These are phyloP conservation scores for Prionace glauca DNA, from an alignment of 2,797 vertebrate genomes.

Conservation along the genomic window DNA sequence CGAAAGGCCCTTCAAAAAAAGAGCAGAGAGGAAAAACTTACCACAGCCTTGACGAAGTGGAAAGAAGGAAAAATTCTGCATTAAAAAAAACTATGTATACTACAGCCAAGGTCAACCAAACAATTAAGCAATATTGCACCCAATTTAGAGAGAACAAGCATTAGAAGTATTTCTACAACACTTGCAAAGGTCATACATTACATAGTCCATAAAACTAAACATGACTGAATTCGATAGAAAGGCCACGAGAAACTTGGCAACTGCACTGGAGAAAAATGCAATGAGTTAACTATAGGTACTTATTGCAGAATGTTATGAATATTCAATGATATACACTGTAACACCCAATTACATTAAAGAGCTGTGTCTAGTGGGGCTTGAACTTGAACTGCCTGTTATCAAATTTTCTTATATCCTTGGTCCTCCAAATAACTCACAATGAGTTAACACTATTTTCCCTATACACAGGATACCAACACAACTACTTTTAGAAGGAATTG, in stretches of 20 bases:
- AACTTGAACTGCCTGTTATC: background rate
- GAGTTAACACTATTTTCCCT: background rate
- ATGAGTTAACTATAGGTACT: background rate
- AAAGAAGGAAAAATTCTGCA: constrained; percentile 79
- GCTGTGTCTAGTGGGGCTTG: background rate
- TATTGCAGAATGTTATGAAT: background rate
- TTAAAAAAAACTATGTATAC: constrained; percentile 57
- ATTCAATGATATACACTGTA: background rate
- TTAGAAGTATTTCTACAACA: background rate
- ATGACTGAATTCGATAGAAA: background rate
- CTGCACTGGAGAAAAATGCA: background rate
- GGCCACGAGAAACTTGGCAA: background rate
- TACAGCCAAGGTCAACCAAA: constrained; percentile 38
- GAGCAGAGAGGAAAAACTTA: constrained; percentile 73
- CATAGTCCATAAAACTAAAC: background rate
- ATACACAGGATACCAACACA: background rate
- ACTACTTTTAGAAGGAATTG: background rate
- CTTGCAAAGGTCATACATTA: background rate
- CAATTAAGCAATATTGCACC: background rate
- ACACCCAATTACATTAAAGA: background rate
- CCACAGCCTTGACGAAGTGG: constrained; percentile 84
- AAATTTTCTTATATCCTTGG: background rate
- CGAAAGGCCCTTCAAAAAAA: constrained; percentile 45
- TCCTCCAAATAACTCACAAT: background rate
- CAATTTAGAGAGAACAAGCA: background rate